Evolutionary conservation across 2,888 invertebrate species (phyloP).

Genomic region (Tipula unca): DNA sequence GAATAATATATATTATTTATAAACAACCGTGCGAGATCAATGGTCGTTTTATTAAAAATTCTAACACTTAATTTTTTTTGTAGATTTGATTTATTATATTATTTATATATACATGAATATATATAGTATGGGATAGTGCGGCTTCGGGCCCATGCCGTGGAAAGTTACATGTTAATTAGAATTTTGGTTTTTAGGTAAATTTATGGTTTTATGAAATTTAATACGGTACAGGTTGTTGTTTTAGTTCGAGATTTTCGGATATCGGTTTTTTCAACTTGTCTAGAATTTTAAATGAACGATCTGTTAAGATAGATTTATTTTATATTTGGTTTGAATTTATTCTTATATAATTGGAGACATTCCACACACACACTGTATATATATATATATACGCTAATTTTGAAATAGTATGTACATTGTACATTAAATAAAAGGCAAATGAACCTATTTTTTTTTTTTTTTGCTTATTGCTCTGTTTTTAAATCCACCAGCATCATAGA

Average conservation of each 20-base stretch:
- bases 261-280: not conserved
- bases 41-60: not conserved
- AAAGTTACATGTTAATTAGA: not conserved
- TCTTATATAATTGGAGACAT: not conserved
- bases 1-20: too few species aligned
- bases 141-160: not conserved
- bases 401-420: not conserved
- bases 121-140: not conserved
- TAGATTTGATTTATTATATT: not conserved
- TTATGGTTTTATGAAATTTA: conserved; percentile 8
- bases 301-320: not conserved
- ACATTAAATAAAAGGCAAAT: not conserved
- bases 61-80: not conserved
- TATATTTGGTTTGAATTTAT: not conserved
- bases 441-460: not conserved
- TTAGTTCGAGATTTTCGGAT: not conserved
- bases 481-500: not conserved
- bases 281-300: not conserved
- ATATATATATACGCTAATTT: not conserved
- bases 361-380: too few species aligned
- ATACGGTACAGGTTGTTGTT: not conserved
- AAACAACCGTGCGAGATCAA: not conserved
- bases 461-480: too few species aligned
- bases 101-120: too few species aligned
- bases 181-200: not conserved